Evolutionary conservation across 2,888 invertebrate genomes (phyloP).

Genomic region (Cryptophagus acutangulus): DNA sequence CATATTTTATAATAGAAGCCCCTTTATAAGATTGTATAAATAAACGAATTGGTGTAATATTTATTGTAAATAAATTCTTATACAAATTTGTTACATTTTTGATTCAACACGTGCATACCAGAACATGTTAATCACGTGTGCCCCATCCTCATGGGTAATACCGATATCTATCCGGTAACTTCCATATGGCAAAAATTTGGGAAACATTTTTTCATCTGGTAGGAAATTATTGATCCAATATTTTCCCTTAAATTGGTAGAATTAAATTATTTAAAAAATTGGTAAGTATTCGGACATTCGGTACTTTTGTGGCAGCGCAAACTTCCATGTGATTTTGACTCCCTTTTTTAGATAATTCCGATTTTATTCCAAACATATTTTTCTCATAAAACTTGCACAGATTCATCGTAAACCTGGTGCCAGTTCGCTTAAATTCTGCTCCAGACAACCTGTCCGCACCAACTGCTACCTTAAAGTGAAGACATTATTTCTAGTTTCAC

Average conservation of each 20-base stretch:
- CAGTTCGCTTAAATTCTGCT: conserved; percentile 11
- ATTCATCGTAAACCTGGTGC: conserved; percentile 8
- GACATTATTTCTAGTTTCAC: background rate
- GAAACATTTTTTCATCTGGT: background rate
- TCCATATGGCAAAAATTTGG: conserved; percentile 3
- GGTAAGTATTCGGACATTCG: no score
- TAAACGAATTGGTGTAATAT: no score
- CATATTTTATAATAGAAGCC: no score
- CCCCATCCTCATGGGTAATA: conserved; percentile 3
- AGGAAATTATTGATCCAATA: background rate
- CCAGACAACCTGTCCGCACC: conserved; percentile 9
- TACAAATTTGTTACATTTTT: no score
- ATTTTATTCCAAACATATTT: conserved; percentile 9
- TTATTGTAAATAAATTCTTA: background rate
- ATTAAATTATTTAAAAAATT: no score
- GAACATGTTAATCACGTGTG: background rate
- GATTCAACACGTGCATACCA: background rate
- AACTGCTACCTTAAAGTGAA: conserved; percentile 7
- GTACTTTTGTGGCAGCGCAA: conserved; percentile 9
- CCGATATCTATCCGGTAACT: conserved; percentile 5
- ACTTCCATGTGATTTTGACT: conserved; percentile 6
- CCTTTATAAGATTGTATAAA: no score
- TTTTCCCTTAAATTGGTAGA: background rate
- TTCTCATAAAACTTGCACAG: conserved; percentile 9
- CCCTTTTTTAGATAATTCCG: conserved; percentile 2